Conservation (phyloP, 2,888 invertebrate genomes). For the Melolontha melolontha region DNA sequence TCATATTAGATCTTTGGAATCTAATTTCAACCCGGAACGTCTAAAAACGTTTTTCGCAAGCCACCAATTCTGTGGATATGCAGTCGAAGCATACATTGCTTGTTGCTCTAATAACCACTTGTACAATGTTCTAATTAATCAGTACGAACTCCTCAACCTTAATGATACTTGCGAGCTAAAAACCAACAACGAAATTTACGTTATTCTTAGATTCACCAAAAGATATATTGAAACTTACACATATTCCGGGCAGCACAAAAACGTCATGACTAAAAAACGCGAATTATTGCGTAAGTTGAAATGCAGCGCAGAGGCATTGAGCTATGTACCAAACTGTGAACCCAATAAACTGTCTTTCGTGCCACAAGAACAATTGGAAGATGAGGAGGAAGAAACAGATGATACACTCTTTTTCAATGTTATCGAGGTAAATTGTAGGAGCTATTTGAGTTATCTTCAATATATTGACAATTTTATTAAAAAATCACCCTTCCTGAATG, state of each 20-base stretch:
- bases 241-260: no score
- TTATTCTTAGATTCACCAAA: not conserved
- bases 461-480: constrained; percentile 7
- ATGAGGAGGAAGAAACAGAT: constrained; percentile 2
- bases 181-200: not conserved
- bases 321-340: not conserved
- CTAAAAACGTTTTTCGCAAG: constrained; percentile 1
- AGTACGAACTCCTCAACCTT: not conserved
- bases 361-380: not conserved
- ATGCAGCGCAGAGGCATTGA: not conserved
- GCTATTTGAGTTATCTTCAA: not conserved
- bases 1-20: not conserved
- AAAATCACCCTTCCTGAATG: not conserved
- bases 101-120: constrained; percentile 7
- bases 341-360: not conserved
- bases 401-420: not conserved
- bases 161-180: not conserved
- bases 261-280: no score
- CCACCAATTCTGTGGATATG: not conserved
- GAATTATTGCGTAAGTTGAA: not conserved
- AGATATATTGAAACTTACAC: not conserved
- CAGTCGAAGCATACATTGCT: constrained; percentile 7
- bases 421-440: constrained; percentile 2
- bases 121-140: not conserved
- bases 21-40: constrained; percentile 3